Conservation (phyloP, 2,113 vertebrate genomes). For the Gorsachius goisagi region DNA sequence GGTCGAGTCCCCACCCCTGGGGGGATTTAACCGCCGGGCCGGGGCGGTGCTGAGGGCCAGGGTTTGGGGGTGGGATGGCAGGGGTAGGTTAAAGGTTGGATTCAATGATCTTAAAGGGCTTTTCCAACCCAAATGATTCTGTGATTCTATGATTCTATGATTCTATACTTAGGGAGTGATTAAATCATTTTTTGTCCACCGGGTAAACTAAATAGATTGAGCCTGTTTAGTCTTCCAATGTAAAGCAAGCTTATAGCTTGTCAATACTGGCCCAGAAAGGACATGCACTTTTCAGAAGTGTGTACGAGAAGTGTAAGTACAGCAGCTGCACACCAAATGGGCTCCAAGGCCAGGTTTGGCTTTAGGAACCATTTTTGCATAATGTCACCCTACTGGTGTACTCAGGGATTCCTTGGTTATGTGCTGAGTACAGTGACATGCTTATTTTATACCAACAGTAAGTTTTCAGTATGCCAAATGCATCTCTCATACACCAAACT, state of each 20-base stretch:
- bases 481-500: not conserved
- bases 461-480: not conserved
- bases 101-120: too few relatives aligned
- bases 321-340: not conserved
- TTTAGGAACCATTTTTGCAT: not conserved
- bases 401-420: too few relatives aligned
- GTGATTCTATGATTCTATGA: too few relatives aligned
- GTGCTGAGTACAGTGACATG: not conserved
- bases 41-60: too few relatives aligned
- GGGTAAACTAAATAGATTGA: not conserved
- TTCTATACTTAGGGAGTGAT: not conserved
- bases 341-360: not conserved
- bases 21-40: too few relatives aligned
- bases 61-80: too few relatives aligned
- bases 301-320: not conserved
- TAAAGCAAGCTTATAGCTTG: not conserved
- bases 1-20: too few relatives aligned
- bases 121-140: too few relatives aligned
- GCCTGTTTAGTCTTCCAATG: not conserved
- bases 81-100: too few relatives aligned
- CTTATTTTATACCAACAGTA: not conserved
- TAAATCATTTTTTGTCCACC: not conserved
- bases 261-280: not conserved
- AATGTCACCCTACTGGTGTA: not conserved
- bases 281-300: fast-evolving